Evolutionary conservation across 2,888 invertebrate genomes (phyloP), one percentile per base, ranked within the genome.

Genomic region (Eilema depressum): DNA sequence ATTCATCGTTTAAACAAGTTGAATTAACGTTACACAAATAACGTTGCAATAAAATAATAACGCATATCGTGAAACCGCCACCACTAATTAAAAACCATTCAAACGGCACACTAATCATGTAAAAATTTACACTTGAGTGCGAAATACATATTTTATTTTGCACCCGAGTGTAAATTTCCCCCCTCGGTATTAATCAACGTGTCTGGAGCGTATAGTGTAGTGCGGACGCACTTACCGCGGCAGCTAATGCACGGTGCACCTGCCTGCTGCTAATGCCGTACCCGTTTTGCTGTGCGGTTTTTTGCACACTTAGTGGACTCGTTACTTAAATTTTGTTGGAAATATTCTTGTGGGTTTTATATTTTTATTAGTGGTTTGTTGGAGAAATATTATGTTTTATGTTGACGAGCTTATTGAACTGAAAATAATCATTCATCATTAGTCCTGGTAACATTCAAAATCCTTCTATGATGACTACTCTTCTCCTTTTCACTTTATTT

Each of bases 221-320:
- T 78, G 81, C 80, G 83, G 79, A 79, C 80, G 84, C 88, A 86
- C 86, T 88, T 85, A 85, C 79, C 85, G 77, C 78, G 84, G 78
- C 71, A 71, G 68, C 84, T 89, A 88, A 87, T 86, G 88, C 83
- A 79, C 75, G 74, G 70, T 79, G 75, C 88, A 88, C 87, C 88
- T 86, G 88, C 78, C 75, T 70, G 68, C 79, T 77, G 81, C 81
- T 77, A 82, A 79, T 78, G 80, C 68, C 68, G 70, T 56, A 69
- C 73, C 66, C 76, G 75, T 76, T 80, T 76, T 69, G 68, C 76
- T 77, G 68, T 60, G 63, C 70, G 57, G 65, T 66, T 74, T 82
- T 75, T 69, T 63, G 20, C 47, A 70, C 64, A 61, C 61, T 69
- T 72, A 81, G 73, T 73, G 66, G 68, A 70, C 71, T 76, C 26